These are phyloP conservation scores for Periophthalmodon schlosseri DNA, from an alignment of 2,113 vertebrate species.

Conservation along the genomic window DNA sequence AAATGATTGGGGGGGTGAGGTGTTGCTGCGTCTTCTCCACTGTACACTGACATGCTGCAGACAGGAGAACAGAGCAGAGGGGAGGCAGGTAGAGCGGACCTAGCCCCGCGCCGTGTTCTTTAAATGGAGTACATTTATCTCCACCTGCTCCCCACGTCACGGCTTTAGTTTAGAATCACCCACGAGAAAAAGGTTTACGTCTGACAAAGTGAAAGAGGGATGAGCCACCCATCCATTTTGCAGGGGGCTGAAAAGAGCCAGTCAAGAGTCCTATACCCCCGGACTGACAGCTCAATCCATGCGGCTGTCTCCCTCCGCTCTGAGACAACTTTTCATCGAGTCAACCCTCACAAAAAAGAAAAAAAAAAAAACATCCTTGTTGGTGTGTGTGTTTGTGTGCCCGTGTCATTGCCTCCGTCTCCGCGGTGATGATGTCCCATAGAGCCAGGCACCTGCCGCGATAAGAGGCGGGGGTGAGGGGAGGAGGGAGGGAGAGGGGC, in stretches of 20 bases:
- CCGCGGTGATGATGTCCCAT: constrained; percentile 56
- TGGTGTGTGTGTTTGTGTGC: constrained; percentile 10
- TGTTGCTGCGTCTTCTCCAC: constrained; percentile 16
- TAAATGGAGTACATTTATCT: constrained; percentile 45
- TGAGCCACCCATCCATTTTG: constrained; percentile 28
- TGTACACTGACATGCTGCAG: constrained; percentile 48
- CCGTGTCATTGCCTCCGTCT: constrained; percentile 49
- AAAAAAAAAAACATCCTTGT: constrained; percentile 20
- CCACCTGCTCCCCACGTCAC: constrained; percentile 18
- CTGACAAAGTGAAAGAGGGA: constrained; percentile 39
- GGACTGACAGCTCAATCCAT: constrained; percentile 41
- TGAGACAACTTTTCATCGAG: constrained; percentile 39
- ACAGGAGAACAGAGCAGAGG: constrained; percentile 13
- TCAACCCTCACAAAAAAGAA: constrained; percentile 15
- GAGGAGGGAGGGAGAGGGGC: background rate
- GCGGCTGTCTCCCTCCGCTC: constrained; percentile 29
- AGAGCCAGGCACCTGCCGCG: constrained; percentile 56
- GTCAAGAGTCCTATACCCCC: constrained; percentile 33
- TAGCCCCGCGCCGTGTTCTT: constrained; percentile 21
- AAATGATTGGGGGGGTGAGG: constrained; percentile 1
- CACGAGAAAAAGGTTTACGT: constrained; percentile 44
- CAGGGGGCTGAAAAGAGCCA: constrained; percentile 30
- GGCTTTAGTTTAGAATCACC: constrained; percentile 32
- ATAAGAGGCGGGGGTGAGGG: constrained; percentile 48
- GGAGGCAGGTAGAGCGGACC: constrained; percentile 4